Evolutionary conservation across 2,888 invertebrate species (phyloP).

Genomic region (Caenorhabditis virilis): DNA sequence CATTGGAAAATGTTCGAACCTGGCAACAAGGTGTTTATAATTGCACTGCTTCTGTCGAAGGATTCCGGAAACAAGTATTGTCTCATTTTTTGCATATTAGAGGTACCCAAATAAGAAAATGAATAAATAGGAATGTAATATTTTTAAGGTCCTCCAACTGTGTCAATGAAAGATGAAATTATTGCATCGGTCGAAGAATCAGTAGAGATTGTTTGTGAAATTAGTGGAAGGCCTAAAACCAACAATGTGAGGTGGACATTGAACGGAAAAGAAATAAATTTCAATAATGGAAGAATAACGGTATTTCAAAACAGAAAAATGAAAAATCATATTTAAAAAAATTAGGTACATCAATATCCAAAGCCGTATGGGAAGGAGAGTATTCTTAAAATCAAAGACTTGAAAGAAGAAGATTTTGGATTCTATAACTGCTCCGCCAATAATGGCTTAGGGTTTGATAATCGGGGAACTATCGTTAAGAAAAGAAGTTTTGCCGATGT

Average conservation of each 20-base stretch:
- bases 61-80: constrained; percentile 53
- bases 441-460: constrained; percentile 60
- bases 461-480: constrained; percentile 29
- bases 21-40: constrained; percentile 65
- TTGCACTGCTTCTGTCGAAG: constrained; percentile 60
- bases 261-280: constrained; percentile 56
- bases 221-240: constrained; percentile 57
- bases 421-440: constrained; percentile 67
- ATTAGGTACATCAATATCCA: constrained; percentile 56
- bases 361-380: constrained; percentile 61
- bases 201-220: constrained; percentile 47
- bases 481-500: constrained; percentile 40
- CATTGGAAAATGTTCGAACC: constrained; percentile 53
- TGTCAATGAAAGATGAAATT: constrained; percentile 36
- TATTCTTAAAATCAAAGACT: constrained; percentile 56
- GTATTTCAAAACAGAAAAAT: no score
- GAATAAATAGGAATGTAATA: not conserved
- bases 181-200: constrained; percentile 42
- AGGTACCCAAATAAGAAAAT: constrained; percentile 32
- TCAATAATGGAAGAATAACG: constrained; percentile 52
- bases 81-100: constrained; percentile 60
- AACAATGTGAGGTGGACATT: constrained; percentile 57
- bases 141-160: constrained; percentile 51
- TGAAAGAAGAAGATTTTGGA: constrained; percentile 62
- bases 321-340: no score